Conservation (phyloP, 2,888 invertebrate genomes). For the Temnothorax unifasciatus region DNA sequence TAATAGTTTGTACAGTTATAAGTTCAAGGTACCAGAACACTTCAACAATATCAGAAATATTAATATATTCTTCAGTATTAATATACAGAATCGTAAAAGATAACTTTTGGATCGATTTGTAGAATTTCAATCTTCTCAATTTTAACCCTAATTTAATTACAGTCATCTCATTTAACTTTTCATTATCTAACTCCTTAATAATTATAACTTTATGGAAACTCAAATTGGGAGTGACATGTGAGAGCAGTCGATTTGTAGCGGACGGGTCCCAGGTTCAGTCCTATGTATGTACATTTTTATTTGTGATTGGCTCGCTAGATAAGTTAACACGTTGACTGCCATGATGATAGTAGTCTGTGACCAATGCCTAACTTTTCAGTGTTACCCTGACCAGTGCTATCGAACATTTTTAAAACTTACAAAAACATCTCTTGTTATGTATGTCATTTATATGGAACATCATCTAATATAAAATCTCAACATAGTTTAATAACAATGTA, state of each 20-base stretch:
- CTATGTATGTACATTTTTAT: neutral
- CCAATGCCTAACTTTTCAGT: neutral
- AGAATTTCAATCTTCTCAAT: neutral
- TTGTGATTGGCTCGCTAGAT: neutral
- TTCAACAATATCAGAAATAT: constrained; percentile 3
- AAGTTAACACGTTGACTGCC: neutral
- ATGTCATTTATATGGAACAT: neutral
- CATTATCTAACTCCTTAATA: neutral
- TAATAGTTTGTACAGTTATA: neutral
- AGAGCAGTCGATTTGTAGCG: neutral
- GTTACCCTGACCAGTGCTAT: neutral
- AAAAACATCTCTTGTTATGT: neutral
- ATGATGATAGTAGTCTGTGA: neutral
- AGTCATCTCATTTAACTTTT: neutral
- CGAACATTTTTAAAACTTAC: neutral
- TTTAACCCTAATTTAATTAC: neutral
- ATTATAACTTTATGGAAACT: neutral
- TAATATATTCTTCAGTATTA: neutral
- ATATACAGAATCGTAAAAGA: neutral
- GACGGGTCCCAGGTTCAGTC: neutral
- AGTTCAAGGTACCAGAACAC: neutral
- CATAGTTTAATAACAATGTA: neutral
- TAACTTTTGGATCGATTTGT: neutral
- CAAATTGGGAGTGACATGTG: neutral
- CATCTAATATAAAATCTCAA: neutral